Conservation (phyloP, 2,888 invertebrate genomes). For the Lithophane socia region DNA sequence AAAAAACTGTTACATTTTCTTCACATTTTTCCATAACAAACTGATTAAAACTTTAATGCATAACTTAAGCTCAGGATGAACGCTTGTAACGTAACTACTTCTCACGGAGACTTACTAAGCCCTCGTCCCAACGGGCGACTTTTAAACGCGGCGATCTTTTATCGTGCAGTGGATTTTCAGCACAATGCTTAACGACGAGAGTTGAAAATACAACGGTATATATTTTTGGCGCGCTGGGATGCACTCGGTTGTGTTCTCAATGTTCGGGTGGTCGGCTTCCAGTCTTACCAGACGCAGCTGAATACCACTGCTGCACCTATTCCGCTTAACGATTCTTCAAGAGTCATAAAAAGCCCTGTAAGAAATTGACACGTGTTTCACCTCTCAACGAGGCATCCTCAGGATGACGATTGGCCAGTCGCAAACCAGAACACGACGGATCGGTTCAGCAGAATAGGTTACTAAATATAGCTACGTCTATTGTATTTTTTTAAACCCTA, state of each 20-base stretch:
- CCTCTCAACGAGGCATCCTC: too few species aligned
- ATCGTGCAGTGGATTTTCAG: too few species aligned
- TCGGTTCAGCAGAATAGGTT: too few species aligned
- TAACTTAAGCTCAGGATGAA: conserved; percentile 35
- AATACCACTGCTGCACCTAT: too few species aligned
- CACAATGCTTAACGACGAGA: not conserved
- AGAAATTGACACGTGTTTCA: too few species aligned
- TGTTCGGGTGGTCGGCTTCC: not conserved
- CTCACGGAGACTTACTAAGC: conserved; percentile 11
- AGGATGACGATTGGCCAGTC: too few species aligned
- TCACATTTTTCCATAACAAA: conserved; percentile 23
- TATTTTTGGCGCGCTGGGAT: not conserved
- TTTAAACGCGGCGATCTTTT: not conserved
- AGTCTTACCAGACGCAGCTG: too few species aligned
- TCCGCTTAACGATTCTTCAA: too few species aligned
- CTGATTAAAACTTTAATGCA: conserved; percentile 42
- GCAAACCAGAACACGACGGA: too few species aligned
- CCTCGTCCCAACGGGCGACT: not conserved
- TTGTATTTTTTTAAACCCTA: not conserved
- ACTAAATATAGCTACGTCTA: too few species aligned
- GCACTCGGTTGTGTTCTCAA: not conserved
- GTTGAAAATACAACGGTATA: not conserved
- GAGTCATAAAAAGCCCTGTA: too few species aligned
- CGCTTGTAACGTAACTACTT: conserved; percentile 8
- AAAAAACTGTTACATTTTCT: not conserved